Percentiles rank a stretch among this genome's conserved stretches.
Evolutionary conservation across 1,140 invertebrate species (phyloP).

Genomic region (Cherax destructor): DNA sequence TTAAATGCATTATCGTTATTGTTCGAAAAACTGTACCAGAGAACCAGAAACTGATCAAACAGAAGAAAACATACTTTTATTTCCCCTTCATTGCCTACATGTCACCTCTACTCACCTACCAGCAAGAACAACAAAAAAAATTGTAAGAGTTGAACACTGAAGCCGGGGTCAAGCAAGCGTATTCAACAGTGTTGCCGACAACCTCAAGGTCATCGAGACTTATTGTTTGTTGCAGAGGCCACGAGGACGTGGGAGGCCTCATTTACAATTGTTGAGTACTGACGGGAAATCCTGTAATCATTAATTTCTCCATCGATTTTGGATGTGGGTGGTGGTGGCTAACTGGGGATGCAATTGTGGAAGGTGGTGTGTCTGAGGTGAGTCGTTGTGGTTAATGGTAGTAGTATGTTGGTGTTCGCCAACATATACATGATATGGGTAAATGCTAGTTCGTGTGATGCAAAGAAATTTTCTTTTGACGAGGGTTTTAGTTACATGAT

Average conservation of each 20-base stretch:
- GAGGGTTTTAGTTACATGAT: no score
- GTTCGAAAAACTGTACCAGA: no score
- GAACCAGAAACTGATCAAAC: no score
- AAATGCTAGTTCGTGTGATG: no score
- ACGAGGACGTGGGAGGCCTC: not conserved
- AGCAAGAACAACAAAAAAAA: not conserved
- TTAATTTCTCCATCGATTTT: not conserved
- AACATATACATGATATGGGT: no score
- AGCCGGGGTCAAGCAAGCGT: not conserved
- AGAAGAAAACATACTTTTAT: no score
- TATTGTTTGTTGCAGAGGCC: not conserved
- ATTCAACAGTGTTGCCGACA: not conserved
- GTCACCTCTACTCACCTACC: no score
- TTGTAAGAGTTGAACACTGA: not conserved
- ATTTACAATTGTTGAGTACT: not conserved
- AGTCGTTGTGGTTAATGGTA: not conserved
- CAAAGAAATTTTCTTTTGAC: no score
- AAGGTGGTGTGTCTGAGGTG: not conserved
- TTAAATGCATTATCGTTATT: no score
- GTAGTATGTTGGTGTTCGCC: no score
- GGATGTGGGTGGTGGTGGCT: not conserved
- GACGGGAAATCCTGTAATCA: not conserved
- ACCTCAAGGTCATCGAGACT: not conserved
- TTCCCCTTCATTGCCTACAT: no score
- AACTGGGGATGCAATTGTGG: no score